Evolutionary conservation across 2,888 invertebrate genomes (phyloP), one percentile per base, ranked within the genome.

Genomic region (Lepidochitona cinerea): DNA sequence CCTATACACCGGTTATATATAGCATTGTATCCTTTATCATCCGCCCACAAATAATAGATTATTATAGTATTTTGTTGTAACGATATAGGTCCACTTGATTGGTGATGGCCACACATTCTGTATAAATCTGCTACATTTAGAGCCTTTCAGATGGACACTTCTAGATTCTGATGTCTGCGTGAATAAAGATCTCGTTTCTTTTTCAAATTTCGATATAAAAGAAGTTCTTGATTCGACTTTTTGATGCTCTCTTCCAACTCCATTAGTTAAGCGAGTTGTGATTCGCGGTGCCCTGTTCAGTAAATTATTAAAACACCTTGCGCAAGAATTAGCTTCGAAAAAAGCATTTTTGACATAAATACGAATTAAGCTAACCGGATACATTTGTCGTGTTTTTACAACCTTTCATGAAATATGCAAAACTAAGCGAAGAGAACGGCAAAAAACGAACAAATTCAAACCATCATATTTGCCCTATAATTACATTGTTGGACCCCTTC

Each of bases 321-420:
- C 59, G 32, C 29, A 59, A 59, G 59, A 59, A 29, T 59, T 59
- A 29, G 26, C 29, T 59, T 14, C 3, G 29, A 59, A 59, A 41
- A 41, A 59, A 59, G 32, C 18, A 59, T 32, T 26, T 59, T 59
- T 59, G 29, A 59, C 59, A 29, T 23, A 29, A 59, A 59, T 59
- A 59, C 32, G 32, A 29, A 29, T 49, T 49, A 23, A 59, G 59
- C 14, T 59, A 29, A 29, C 59, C 23, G 59, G 59, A 59, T 29
- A 59, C 59, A 59, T 29, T 29, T 49, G 26, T 26, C 26, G 29
- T 14, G 14, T 59, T 59, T 59, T 29, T 59, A 29, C 32, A 59
- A 59, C 26, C 59, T 29, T 29, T 59, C 59, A 59, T 59, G 14
- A 59, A 59, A 23, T 59, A 59, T 59, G 59, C 59, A 59, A 29